A percentile compares a stretch with the other conserved stretches of the same genome.
Conservation (phyloP, 2,888 invertebrate genomes). For the Acrobasis suavella region DNA sequence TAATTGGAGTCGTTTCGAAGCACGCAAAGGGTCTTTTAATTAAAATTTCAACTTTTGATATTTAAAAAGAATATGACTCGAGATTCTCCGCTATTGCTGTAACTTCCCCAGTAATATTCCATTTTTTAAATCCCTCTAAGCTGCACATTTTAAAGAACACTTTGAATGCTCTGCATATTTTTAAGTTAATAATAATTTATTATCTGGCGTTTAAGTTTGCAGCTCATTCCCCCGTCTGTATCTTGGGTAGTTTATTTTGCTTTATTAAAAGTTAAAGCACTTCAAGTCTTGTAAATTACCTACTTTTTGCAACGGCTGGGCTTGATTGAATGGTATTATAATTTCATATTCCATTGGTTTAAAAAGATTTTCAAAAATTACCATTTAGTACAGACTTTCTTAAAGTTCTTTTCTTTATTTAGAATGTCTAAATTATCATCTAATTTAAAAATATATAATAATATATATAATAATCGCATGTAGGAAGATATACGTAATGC, state of each 20-base stretch:
- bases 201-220: constrained; percentile 22
- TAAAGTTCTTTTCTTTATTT: too few relatives aligned
- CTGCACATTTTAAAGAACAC: constrained; percentile 37
- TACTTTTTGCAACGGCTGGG: constrained; percentile 2
- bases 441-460: too few relatives aligned
- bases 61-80: constrained; percentile 58
- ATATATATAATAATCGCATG: too few relatives aligned
- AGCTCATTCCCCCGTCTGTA: constrained; percentile 6
- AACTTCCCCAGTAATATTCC: constrained; percentile 44
- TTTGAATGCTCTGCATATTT: constrained; percentile 33
- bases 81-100: constrained; percentile 48
- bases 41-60: constrained; percentile 71
- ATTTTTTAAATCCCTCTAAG: constrained; percentile 37
- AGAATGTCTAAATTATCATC: too few relatives aligned
- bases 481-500: too few relatives aligned
- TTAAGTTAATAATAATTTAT: constrained; percentile 28
- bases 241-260: constrained; percentile 14
- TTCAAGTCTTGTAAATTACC: constrained; percentile 5
- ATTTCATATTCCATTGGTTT: neutral
- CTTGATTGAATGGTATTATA: neutral
- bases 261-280: constrained; percentile 14
- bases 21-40: constrained; percentile 72
- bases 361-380: too few relatives aligned
- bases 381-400: too few relatives aligned
- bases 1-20: constrained; percentile 73